A percentile compares a stretch with the other conserved stretches of the same genome.
These are phyloP conservation scores for Leucoma salicis DNA, from an alignment of 2,888 invertebrate species.

Conservation along the genomic window DNA sequence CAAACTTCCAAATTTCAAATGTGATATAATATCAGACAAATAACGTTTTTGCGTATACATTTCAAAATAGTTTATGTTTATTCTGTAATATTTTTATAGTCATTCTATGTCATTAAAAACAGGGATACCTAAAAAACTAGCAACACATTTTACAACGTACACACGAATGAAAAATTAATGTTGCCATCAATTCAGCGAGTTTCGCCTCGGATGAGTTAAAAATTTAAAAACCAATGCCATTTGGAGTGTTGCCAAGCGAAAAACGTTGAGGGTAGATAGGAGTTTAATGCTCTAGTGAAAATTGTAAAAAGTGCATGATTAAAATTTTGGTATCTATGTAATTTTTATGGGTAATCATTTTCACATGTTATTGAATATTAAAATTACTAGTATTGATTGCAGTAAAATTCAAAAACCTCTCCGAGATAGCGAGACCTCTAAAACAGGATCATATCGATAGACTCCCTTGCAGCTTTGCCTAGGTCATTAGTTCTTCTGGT, in stretches of 20 bases:
- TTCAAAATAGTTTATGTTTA: no score
- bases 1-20: no score
- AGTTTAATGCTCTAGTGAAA: slow-evolving; percentile 32
- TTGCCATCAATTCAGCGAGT: slow-evolving; percentile 51
- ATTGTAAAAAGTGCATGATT: slow-evolving; percentile 15
- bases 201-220: slow-evolving; percentile 52
- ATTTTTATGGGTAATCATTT: slow-evolving; percentile 11
- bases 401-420: no score
- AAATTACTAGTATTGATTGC: no score
- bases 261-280: slow-evolving; percentile 26
- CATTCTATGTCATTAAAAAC: slow-evolving; percentile 17
- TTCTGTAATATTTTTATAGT: no score
- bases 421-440: no score
- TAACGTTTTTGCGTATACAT: no score
- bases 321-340: slow-evolving; percentile 20
- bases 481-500: no score
- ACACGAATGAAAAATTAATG: slow-evolving; percentile 54
- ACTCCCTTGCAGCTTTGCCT: no score
- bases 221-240: slow-evolving; percentile 66
- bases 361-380: no score
- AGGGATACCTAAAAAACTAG: slow-evolving; percentile 17
- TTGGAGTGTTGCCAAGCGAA: slow-evolving; percentile 56
- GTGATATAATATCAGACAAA: no score
- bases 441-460: no score
- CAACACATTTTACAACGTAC: slow-evolving; percentile 26